Evolutionary conservation across 2,113 vertebrate genomes (phyloP), one percentile per base, ranked within the genome.

Genomic region (Aleadryas rufinucha): DNA sequence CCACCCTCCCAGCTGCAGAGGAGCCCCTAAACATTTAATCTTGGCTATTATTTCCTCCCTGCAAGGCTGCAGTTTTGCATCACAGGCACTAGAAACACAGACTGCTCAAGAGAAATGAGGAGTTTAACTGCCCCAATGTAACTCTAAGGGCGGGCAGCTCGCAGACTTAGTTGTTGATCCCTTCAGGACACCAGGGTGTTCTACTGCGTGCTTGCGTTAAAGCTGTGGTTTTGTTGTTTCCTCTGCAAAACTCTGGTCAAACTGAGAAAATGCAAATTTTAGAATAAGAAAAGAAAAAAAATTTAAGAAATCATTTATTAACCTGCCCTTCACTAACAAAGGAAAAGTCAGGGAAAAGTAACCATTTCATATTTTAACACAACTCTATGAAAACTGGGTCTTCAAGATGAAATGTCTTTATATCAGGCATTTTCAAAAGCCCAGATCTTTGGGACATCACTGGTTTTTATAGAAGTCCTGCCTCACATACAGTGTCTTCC

Each of bases 1-100:
- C 68, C 56, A 80, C 84, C 65, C 87, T 60, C 84, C 65, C 82
- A 95, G 84, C 90, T 91, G 47, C 64, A 33, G 45, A 90, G 70
- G 6, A 74, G 49, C 82, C 60, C 66, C 90, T 47, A 24, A 78
- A 71, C 70, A 87, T 87, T 93, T 87, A 13, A 90, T 88, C 83
- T 89, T 10, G 65, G 44, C 45, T 69, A 74, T 45, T 89, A 64
- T 93, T 83, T 60, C 81, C 84, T 80, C 49, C 79, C 59, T 49
- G 79, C 20, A 10, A 82, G 50, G n/a, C 70, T 66, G 37, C 33
- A 31, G 75, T 27, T 83, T 79, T 53, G 56, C 61, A 95, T 61
- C 37, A 59, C 50, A 37, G 53, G 84, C 19, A 26, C 26, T 30
- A 64, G 59, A 77, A 81, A 10, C 26, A 71, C 42, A 77, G 10